Evolutionary conservation across 2,113 vertebrate species (phyloP).

Genomic region (Speoplatyrhinus poulsoni): DNA sequence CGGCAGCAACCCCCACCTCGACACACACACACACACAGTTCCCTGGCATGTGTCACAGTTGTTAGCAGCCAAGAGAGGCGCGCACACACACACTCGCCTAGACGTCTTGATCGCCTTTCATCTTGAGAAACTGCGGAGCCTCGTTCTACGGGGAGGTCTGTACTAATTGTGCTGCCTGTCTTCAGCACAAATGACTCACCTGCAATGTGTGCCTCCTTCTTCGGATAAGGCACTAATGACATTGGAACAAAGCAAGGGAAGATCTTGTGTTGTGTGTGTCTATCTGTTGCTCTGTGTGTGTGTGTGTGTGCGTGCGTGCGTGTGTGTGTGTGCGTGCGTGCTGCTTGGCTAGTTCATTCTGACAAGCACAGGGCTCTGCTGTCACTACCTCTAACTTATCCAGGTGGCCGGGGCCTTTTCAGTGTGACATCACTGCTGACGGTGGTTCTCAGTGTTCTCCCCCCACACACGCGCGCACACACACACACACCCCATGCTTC

Average conservation of each 20-base stretch:
- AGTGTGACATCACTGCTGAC: conserved; percentile 13
- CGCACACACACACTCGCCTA: not conserved
- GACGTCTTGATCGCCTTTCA: conserved; percentile 33
- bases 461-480: too few relatives aligned
- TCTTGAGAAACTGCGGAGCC: conserved; percentile 36
- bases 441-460: not conserved
- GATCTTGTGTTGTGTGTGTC: too few relatives aligned
- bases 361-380: conserved; percentile 17
- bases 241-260: not conserved
- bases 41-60: conserved; percentile 41
- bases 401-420: conserved; percentile 4
- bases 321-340: not conserved
- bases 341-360: conserved; percentile 16
- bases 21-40: conserved; percentile 36
- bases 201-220: conserved; percentile 37
- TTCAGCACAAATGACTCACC: conserved; percentile 59
- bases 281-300: too few relatives aligned
- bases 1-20: conserved; percentile 37
- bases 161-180: conserved; percentile 47
- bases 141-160: conserved; percentile 46
- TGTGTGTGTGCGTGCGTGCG: not conserved
- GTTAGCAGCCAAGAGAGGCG: conserved; percentile 45
- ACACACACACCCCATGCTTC: too few relatives aligned
- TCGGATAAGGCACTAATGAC: conserved; percentile 17
- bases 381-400: conserved; percentile 19